Conservation (phyloP, 2,113 vertebrate genomes). For the Pedionomus torquatus region DNA sequence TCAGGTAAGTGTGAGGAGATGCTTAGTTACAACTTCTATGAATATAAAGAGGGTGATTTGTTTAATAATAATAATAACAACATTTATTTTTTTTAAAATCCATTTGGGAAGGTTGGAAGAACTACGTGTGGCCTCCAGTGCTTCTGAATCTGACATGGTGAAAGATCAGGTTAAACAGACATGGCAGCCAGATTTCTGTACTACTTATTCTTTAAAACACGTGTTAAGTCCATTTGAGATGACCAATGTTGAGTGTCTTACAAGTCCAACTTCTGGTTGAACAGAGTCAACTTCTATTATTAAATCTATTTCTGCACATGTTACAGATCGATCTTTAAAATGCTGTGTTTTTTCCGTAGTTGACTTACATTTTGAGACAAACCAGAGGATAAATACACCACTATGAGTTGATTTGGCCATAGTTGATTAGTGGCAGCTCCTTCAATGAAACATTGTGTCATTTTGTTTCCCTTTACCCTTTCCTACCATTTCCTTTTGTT, state of each 20-base stretch:
- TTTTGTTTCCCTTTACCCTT: neutral
- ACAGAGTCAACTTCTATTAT: neutral
- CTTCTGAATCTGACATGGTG: neutral
- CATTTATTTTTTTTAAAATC: neutral
- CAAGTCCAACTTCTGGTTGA: neutral
- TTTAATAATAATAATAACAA: neutral
- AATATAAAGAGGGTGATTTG: neutral
- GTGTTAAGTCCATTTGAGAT: neutral
- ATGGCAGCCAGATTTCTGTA: neutral
- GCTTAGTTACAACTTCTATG: neutral
- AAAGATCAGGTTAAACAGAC: neutral
- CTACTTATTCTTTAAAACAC: neutral
- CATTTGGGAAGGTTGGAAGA: neutral
- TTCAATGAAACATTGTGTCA: neutral
- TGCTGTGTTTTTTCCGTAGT: neutral
- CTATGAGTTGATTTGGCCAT: neutral
- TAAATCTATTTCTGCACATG: neutral
- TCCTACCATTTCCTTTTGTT: neutral
- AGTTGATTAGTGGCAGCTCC: neutral
- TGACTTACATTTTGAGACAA: neutral
- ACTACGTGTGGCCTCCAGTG: neutral
- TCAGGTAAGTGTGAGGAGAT: conserved; percentile 80
- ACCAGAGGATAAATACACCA: neutral
- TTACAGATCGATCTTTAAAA: neutral
- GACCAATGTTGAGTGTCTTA: neutral